Evolutionary conservation across 30 jellyfish, hydroid and myxozoan genomes (phyloP), one percentile per base, ranked within the genome.

Genomic region (Aurelia sp.): DNA sequence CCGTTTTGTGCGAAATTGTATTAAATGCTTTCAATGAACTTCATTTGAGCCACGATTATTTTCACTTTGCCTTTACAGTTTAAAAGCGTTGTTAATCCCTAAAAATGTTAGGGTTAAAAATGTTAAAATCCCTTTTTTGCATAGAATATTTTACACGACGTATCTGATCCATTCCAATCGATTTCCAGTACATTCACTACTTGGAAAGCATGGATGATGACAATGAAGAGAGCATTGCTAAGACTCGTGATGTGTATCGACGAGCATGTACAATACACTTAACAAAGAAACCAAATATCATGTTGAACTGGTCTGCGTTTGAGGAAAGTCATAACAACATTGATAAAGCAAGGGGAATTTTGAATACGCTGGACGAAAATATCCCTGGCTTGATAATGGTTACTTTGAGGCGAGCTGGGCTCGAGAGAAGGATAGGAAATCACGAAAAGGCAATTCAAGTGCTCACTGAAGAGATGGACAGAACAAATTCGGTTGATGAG

Each of bases 221-320:
- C 41, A 41, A 16, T 30, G 89, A 67, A 47, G 57, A 63, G 64
- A 80, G 81, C 15, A 31, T 48, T 6, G 81, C 61, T 18, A 35
- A 65, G 0, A 80, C 95, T n/a, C 87, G 88, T 33, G 61, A 58
- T 47, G 88, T 81, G 13, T 94, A 79, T 77, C 79, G 22, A 44
- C 86, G 99, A 17, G 99, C 99, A 11, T 94, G 99, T 73, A 89
- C 88, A 41, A 76, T 94, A 44, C 99, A 94, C 59, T 81, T 84
- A 27, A 40, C 77, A 3, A 94, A 89, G 78, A 89, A 94, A 62
- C 90, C 90, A 13, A 84, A 88, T 68, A 84, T 94, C 57, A 73
- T 77, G 48, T 71, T 94, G 62, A 82, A 71, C 58, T 94, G 99
- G 99, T 96, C 97, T 27, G 96, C 90, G 12, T 94, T 94, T 68